Evolutionary conservation across 1,140 invertebrate species (phyloP).

Genomic region (Philotrypesis tridentata): DNA sequence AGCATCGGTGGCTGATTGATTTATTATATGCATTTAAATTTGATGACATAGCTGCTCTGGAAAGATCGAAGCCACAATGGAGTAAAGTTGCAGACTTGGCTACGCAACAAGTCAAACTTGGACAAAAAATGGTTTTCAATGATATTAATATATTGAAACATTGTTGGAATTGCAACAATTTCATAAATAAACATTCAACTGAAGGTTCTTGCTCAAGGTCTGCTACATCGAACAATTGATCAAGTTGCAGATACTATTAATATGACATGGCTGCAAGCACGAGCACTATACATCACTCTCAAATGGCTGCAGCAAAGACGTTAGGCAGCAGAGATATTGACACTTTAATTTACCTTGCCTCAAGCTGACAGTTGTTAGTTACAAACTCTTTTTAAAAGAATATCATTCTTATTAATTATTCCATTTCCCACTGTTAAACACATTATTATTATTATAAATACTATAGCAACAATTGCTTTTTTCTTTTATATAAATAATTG

Average conservation of each 20-base stretch:
- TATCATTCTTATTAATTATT: too few relatives aligned
- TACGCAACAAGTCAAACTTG: constrained; percentile 87
- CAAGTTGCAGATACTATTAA: constrained; percentile 88
- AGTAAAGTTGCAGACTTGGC: constrained; percentile 90
- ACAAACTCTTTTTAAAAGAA: too few relatives aligned
- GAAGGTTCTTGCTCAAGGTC: constrained; percentile 96
- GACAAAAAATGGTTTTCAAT: constrained; percentile 97
- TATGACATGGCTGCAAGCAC: constrained; percentile 90
- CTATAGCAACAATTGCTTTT: too few relatives aligned
- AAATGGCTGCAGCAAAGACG: constrained; percentile 88
- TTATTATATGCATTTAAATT: constrained; percentile 94
- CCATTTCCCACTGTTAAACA: too few relatives aligned
- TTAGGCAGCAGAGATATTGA: constrained; percentile 90
- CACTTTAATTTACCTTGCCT: constrained; percentile 75
- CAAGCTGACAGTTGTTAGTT: too few relatives aligned
- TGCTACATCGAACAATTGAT: constrained; percentile 96
- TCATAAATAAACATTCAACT: too few relatives aligned
- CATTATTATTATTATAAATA: too few relatives aligned
- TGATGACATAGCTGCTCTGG: constrained; percentile 91
- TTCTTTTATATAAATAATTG: too few relatives aligned
- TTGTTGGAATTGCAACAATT: constrained; percentile 17
- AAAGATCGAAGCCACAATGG: constrained; percentile 88
- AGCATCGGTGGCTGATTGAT: constrained; percentile 94
- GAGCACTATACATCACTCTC: constrained; percentile 86
- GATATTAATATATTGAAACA: constrained; percentile 79